These are phyloP conservation scores for Drosophila equinoxialis DNA, from an alignment of 1,140 invertebrate species.

Conservation along the genomic window DNA sequence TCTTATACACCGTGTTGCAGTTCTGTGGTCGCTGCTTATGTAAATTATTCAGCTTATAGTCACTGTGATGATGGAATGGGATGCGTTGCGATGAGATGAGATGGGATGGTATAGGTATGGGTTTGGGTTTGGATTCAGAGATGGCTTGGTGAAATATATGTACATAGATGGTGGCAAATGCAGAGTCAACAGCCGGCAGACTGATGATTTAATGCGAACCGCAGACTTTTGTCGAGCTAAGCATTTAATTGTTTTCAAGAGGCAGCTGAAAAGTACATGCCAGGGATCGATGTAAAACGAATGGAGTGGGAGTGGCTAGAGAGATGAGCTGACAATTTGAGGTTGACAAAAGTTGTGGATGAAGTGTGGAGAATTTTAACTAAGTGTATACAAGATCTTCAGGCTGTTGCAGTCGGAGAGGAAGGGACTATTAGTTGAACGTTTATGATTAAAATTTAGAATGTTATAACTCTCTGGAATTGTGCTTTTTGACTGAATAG, in stretches of 20 bases:
- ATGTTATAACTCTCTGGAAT: conserved; percentile 39
- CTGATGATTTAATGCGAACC: conserved; percentile 81
- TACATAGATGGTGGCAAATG: conserved; percentile 21
- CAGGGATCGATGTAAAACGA: background rate
- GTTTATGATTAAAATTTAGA: conserved; percentile 26
- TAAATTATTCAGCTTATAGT: conserved; percentile 69
- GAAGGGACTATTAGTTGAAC: conserved; percentile 28
- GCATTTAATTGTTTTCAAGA: conserved; percentile 78
- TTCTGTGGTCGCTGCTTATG: conserved; percentile 74
- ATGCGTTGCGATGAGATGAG: background rate
- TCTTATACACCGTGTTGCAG: conserved; percentile 59
- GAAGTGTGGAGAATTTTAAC: conserved; percentile 15
- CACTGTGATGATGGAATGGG: conserved; percentile 48
- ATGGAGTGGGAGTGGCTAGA: background rate
- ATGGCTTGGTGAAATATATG: background rate
- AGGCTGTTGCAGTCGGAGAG: conserved; percentile 6
- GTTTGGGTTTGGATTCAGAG: background rate
- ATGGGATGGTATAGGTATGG: background rate
- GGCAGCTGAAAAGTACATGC: conserved; percentile 14
- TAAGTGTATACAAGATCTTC: conserved; percentile 9
- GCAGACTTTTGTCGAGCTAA: conserved; percentile 79
- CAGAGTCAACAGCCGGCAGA: conserved; percentile 55
- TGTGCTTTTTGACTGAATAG: background rate
- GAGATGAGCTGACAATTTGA: conserved; percentile 6
- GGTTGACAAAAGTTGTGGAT: conserved; percentile 13